phyloP scores from a whole-genome alignment of 1,140 invertebrate genomes.

The Goniozus legneri region DNA sequence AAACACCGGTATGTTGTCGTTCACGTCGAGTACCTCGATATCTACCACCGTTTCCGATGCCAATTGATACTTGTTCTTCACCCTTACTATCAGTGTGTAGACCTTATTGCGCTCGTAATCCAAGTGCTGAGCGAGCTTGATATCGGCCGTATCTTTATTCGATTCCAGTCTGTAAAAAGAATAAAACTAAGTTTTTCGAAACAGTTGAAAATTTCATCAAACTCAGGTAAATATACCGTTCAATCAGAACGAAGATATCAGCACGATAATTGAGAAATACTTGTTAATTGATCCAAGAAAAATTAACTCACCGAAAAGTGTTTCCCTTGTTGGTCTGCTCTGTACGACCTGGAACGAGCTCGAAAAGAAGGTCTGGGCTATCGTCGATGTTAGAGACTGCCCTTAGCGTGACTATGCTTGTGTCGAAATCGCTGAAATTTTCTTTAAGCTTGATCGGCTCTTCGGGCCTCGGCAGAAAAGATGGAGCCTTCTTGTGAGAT shows the following conservation, averaged over 20 bases:
- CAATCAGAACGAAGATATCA: too few species aligned
- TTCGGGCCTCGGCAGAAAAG: conserved; percentile 60
- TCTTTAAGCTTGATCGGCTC: conserved; percentile 67
- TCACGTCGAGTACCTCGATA: conserved; percentile 78
- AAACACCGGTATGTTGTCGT: conserved; percentile 84
- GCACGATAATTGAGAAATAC: too few species aligned
- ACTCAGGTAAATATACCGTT: too few species aligned
- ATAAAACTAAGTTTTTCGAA: conserved; percentile 1
- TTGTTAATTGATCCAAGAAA: too few species aligned
- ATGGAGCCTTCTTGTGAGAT: conserved; percentile 82
- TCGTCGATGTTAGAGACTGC: conserved; percentile 75
- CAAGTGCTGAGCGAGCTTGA: conserved; percentile 68
- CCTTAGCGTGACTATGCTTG: conserved; percentile 64
- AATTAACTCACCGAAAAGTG: conserved; percentile 67
- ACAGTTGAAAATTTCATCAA: too few species aligned
- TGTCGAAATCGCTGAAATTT: conserved; percentile 67
- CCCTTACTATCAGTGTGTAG: conserved; percentile 78
- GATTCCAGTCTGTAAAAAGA: conserved; percentile 57
- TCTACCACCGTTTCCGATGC: conserved; percentile 73
- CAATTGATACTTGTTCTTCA: conserved; percentile 76
- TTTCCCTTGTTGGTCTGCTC: conserved; percentile 79
- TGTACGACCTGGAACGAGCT: conserved; percentile 75
- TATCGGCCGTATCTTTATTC: conserved; percentile 65
- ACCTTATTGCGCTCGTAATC: conserved; percentile 81
- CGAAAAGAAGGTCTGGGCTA: conserved; percentile 67